Conservation (phyloP, 2,888 invertebrate species). For the Nomada goodeniana region DNA sequence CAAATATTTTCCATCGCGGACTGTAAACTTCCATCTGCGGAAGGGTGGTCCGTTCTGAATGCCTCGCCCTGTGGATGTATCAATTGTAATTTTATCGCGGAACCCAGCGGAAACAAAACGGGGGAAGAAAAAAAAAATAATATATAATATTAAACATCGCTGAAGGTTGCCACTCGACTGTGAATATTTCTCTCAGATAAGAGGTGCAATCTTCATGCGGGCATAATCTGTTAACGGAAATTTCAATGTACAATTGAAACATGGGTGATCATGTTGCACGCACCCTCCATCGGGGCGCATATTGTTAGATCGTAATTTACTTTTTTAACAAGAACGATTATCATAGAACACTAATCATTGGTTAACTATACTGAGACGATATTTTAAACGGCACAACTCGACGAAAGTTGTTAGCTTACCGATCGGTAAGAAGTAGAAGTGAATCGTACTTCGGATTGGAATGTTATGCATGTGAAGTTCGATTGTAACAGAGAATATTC, state of each 20-base stretch:
- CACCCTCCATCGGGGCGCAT: too few relatives aligned
- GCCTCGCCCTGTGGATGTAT: not conserved
- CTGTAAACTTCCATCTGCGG: too few relatives aligned
- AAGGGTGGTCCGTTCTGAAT: too few relatives aligned
- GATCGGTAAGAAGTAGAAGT: not conserved
- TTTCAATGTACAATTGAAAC: slow-evolving; percentile 22
- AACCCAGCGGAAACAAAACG: not conserved
- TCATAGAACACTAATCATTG: not conserved
- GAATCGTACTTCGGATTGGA: not conserved
- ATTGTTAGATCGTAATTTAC: not conserved
- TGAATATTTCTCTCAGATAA: not conserved
- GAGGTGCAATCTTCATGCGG: slow-evolving; percentile 25
- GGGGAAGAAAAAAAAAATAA: not conserved
- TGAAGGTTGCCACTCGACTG: slow-evolving; percentile 14
- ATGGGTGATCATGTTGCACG: not conserved
- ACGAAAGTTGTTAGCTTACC: not conserved
- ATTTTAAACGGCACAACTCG: not conserved
- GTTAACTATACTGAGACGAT: not conserved
- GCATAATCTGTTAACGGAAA: slow-evolving; percentile 19
- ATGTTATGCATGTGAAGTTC: too few relatives aligned
- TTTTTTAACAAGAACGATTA: not conserved
- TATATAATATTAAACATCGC: slow-evolving; percentile 17
- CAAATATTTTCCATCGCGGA: too few relatives aligned
- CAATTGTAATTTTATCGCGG: slow-evolving; percentile 43
- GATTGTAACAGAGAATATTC: slow-evolving; percentile 51